Base-by-base conservation (phyloP, 1,140 invertebrate species). In the Atta colombica region DNA sequence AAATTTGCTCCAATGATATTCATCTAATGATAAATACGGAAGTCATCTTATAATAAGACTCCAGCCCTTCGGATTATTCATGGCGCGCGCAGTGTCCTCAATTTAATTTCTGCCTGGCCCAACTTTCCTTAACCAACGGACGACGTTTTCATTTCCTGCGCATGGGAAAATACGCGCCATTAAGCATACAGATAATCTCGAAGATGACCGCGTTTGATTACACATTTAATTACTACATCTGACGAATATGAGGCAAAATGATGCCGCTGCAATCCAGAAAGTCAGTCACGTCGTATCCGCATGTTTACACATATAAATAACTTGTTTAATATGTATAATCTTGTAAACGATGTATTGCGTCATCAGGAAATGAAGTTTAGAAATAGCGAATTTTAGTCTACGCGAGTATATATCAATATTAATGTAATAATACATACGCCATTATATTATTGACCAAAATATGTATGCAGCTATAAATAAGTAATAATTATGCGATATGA, bases 201-300 rank as follows among this genome's bases (percentile, higher is more conserved):
- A 74, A 60, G 80, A 82, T 72, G 49, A 82, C 69, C 39, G 55
- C 25, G 18, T 74, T 61, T 82, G 53, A 82, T 82, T 82, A 61
- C 68, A 35, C 49, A 39, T 39, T 66, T 81, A 81, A 81, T 71
- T 81, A 81, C 63, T 18, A 18, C 66, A 25, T n/a, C 53, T 45
- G 39, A 82, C 51, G 39, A 61, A 84, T 74, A 84, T 49, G 80
- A 74, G n/a, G 14, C 25, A 31, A 49, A 58, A 72, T 45, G 80
- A 84, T 61, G 68, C 45, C 31, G 80, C 39, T 35, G 78, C 35
- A 61, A 55, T 49, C 28, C 39, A 16, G 31, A 7, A 61, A 71
- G 25, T 45, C 65, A 35, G 28, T 12, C 51, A n/a, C 51, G 6
- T 39, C 7, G 35, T 39, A 39, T 8, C 14, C 53, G 55, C 14